Evolutionary conservation across 2,888 invertebrate species (phyloP), one percentile per base, ranked within the genome.

Genomic region (Melanargia galathea): DNA sequence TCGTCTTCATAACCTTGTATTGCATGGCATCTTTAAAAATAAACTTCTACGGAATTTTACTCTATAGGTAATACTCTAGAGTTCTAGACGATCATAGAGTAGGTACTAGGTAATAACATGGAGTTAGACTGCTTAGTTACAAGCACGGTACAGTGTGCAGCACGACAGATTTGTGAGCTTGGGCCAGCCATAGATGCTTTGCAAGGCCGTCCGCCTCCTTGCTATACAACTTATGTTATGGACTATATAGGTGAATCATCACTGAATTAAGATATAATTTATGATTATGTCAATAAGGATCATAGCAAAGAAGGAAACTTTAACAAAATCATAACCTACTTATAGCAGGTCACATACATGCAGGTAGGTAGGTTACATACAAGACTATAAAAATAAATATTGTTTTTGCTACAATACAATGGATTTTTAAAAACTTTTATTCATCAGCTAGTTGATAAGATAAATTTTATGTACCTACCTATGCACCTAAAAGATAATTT

Each of bases 91-190:
- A 40, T 48, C 20, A 60, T 63, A 66, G 63, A 65, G 57, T 60
- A 60, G 60, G 24, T 60, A 62, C 35, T 60, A 52, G 56, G 45
- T 55, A 65, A 62, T 60, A 46, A 56, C 62, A 65, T 60, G 63
- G 69, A 71, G 67, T 64, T 58, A 67, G 60, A 62, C 62, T 70
- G 69, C 66, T 68, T 63, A n/a, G n/a, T n/a, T n/a, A n/a, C n/a
- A 66, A 45, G 62, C 64, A 64, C 60, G 65, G 71, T 71, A 71
- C 63, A 67, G 65, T 62, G 67, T 65, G 63, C 60, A 69, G 73
- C 71, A 65, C 66, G 75, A 76, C 76, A 76, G 75, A 77, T 78
- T 78, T 77, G 77, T 71, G 77, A 77, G 71, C 69, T 71, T 69
- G 67, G 64, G 65, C 69, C 65, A 38, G 65, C 68, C 67, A 65